Conservation (phyloP, 2,113 vertebrate genomes). For the Canis aureus region DNA sequence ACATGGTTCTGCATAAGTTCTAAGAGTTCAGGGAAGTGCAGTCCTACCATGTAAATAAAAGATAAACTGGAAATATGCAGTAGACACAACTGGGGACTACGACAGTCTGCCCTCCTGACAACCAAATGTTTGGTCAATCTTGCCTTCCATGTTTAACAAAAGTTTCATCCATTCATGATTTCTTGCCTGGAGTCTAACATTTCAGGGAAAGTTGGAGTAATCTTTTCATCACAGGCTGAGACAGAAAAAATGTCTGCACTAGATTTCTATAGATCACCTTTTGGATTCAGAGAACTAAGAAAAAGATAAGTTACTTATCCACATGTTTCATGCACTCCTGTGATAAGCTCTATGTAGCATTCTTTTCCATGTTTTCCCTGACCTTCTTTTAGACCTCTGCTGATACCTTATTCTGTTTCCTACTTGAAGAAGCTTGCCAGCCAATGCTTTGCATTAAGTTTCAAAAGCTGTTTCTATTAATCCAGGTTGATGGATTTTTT, state of each 20-base stretch:
- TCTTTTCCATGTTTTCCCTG: not conserved
- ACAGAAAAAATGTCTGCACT: not conserved
- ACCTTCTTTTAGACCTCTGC: not conserved
- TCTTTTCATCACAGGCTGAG: too few relatives aligned
- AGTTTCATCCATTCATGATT: not conserved
- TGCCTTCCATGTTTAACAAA: not conserved
- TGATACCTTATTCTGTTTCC: not conserved
- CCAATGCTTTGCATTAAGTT: not conserved
- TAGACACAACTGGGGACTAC: not conserved
- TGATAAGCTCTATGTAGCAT: not conserved
- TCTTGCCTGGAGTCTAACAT: not conserved
- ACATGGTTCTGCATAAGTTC: not conserved
- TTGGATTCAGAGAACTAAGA: not conserved
- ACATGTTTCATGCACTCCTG: too few relatives aligned
- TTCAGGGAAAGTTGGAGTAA: not conserved
- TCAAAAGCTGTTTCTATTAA: not conserved
- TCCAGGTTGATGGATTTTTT: not conserved
- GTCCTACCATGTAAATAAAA: not conserved
- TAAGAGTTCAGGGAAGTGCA: not conserved
- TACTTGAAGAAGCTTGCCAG: not conserved
- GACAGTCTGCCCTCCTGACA: not conserved
- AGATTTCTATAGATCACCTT: not conserved
- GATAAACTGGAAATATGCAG: not conserved
- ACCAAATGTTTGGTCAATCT: not conserved
- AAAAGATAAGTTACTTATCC: not conserved